Evolutionary conservation across 92 coral and sea anemone species (phyloP), one percentile per base, ranked within the genome.

Genomic region (Anthopleura xanthogrammica): DNA sequence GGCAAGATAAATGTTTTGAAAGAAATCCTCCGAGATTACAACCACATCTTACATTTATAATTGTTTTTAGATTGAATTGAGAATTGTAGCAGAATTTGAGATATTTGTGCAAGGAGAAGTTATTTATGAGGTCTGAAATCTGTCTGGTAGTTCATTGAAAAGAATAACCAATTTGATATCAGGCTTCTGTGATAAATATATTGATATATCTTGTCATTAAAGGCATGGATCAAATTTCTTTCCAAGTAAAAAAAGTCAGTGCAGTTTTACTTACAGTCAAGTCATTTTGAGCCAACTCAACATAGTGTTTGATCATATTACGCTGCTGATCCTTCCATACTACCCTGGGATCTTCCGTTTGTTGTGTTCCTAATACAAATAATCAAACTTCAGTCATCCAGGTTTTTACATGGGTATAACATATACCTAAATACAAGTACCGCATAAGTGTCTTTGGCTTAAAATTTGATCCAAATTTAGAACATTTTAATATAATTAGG

Each of bases 311-410:
- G 68, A 96, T 85, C 99, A 96, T 96, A 73, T 87, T 90, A 73
- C 92, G 98, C 42, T 95, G 92, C 55, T 88, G 89, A 68, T 89
- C 87, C 79, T 82, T 87, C 99, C 99, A 96, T 78, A 94, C 95
- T 48, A 88, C 85, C 76, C 99, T 88, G 7, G 99, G 99, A 60
- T 96, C 99, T 78, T 96, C 98, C 24, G 83, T 70, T 76, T 96
- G 99, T 60, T 90, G 95, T 41, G 94, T 90, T 65, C 94, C 99
- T 96, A 80, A 57, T 5, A 22, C 73, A 73, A 46, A 60, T 68
- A 82, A 72, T 36, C 46, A 68, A 10, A 29, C 5, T 36, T 68
- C 11, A 68, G 16, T 29, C 41, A 36, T 14, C 12, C 74, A 22
- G 42, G 12, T 29, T 23, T 29, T n/a, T 7, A 24, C 40, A 3